These are phyloP conservation scores for Oligia latruncula DNA, from an alignment of 2,888 invertebrate genomes.

Conservation along the genomic window DNA sequence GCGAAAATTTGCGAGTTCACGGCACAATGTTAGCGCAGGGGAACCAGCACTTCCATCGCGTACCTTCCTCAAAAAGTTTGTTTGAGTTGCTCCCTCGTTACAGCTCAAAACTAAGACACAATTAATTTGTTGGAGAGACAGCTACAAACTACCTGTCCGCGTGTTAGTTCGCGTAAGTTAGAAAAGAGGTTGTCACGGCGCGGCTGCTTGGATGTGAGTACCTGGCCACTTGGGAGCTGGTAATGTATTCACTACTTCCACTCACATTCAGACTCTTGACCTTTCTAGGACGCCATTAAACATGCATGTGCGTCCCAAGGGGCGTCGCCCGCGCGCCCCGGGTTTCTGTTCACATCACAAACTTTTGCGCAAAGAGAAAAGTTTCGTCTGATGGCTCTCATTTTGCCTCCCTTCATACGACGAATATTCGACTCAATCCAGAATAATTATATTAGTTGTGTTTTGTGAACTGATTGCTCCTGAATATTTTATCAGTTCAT, in stretches of 20 bases:
- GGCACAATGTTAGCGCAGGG: slow-evolving; percentile 73
- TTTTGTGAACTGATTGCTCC: slow-evolving; percentile 67
- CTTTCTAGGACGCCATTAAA: slow-evolving; percentile 88
- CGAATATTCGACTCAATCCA: slow-evolving; percentile 73
- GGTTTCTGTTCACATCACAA: slow-evolving; percentile 85
- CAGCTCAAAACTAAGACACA: slow-evolving; percentile 86
- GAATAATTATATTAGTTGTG: slow-evolving; percentile 72
- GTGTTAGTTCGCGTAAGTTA: slow-evolving; percentile 82
- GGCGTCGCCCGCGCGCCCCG: slow-evolving; percentile 79
- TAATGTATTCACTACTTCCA: slow-evolving; percentile 87
- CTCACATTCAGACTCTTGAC: slow-evolving; percentile 86
- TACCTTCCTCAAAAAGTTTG: slow-evolving; percentile 84
- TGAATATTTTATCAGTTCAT: slow-evolving; percentile 64
- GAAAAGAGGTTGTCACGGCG: slow-evolving; percentile 83
- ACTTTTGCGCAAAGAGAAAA: slow-evolving; percentile 87
- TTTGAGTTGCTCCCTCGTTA: slow-evolving; percentile 83
- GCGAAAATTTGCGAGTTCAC: slow-evolving; percentile 79
- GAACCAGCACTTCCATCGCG: slow-evolving; percentile 75
- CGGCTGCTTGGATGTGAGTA: slow-evolving; percentile 73
- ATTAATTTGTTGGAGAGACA: slow-evolving; percentile 89
- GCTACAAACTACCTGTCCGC: slow-evolving; percentile 88
- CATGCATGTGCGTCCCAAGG: slow-evolving; percentile 86
- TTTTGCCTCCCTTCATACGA: slow-evolving; percentile 81
- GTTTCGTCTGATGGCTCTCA: slow-evolving; percentile 82
- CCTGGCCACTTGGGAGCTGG: slow-evolving; percentile 80